A percentile compares a stretch with the other conserved stretches of the same genome.
These are phyloP conservation scores for Aurelia aurita DNA, from an alignment of 30 jellyfish, hydroid and myxozoan species.

Conservation along the genomic window DNA sequence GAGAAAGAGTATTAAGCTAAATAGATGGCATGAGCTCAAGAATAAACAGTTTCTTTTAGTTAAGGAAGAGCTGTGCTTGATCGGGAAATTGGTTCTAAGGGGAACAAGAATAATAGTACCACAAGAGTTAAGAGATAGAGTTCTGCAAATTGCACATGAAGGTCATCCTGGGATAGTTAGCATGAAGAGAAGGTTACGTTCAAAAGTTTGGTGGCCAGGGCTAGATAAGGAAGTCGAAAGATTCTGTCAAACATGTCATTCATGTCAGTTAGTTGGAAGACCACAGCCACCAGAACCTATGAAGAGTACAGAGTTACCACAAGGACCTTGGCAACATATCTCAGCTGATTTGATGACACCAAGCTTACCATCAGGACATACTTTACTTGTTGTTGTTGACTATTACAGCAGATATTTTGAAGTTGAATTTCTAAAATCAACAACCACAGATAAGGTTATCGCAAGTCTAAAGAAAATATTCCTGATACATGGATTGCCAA, in stretches of 20 bases:
- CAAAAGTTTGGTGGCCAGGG: slow-evolving; percentile 81
- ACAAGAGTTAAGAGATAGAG: slow-evolving; percentile 18
- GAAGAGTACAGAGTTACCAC: slow-evolving; percentile 57
- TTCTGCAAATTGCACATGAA: slow-evolving; percentile 65
- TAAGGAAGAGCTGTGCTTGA: slow-evolving; percentile 31
- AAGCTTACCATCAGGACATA: slow-evolving; percentile 38
- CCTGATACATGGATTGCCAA: slow-evolving; percentile 61
- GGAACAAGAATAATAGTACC: slow-evolving; percentile 66
- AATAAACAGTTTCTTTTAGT: no score
- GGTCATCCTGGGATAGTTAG: slow-evolving; percentile 62
- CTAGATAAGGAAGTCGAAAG: slow-evolving; percentile 48
- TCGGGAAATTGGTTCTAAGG: slow-evolving; percentile 47
- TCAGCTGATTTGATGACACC: slow-evolving; percentile 60
- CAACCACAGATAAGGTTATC: slow-evolving; percentile 51
- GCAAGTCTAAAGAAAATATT: slow-evolving; percentile 50
- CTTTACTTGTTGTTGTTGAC: slow-evolving; percentile 41
- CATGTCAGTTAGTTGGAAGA: slow-evolving; percentile 57
- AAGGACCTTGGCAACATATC: slow-evolving; percentile 60
- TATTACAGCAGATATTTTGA: slow-evolving; percentile 5
- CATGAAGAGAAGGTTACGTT: slow-evolving; percentile 37
- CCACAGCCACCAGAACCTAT: slow-evolving; percentile 54
- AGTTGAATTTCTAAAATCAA: slow-evolving; percentile 52
- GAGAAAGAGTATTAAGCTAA: background rate
- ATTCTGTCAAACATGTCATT: slow-evolving; percentile 45
- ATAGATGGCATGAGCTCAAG: no score